Percentiles rank a stretch among this genome's conserved stretches.
phyloP scores from a whole-genome alignment of 2,797 vertebrate genomes.

The Oophaga sylvatica region DNA sequence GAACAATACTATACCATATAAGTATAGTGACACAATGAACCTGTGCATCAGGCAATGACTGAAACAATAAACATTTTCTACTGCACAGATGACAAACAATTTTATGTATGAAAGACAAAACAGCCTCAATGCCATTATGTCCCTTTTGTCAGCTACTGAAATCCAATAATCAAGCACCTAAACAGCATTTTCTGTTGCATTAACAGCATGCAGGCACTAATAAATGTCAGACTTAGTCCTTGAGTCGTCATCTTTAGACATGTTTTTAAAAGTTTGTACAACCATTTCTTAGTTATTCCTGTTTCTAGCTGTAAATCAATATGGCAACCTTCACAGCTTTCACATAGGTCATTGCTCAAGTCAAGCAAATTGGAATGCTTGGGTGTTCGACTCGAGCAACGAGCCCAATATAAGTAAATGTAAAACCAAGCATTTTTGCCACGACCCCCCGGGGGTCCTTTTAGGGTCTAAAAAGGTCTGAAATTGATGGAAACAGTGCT shows the following conservation, averaged over 20 bases:
- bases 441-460: too few species aligned
- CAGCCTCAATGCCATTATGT: neutral
- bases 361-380: too few species aligned
- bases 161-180: neutral
- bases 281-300: too few species aligned
- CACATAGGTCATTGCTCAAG: too few species aligned
- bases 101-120: neutral
- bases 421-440: too few species aligned
- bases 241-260: neutral
- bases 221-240: neutral
- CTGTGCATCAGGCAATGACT: neutral
- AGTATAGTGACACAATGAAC: neutral
- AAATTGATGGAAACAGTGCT: too few species aligned
- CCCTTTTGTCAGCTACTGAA: neutral
- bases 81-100: neutral
- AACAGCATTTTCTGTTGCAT: neutral
- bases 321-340: too few species aligned
- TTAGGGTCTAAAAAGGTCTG: too few species aligned
- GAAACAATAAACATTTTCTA: neutral
- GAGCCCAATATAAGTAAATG: too few species aligned
- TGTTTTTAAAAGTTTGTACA: too few species aligned
- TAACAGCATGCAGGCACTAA: neutral
- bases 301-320: too few species aligned
- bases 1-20: neutral
- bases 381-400: too few species aligned